A percentile compares a stretch with the other conserved stretches of the same genome.
Conservation (phyloP, 2,888 invertebrate genomes). For the Nesidiocoris tenuis region DNA sequence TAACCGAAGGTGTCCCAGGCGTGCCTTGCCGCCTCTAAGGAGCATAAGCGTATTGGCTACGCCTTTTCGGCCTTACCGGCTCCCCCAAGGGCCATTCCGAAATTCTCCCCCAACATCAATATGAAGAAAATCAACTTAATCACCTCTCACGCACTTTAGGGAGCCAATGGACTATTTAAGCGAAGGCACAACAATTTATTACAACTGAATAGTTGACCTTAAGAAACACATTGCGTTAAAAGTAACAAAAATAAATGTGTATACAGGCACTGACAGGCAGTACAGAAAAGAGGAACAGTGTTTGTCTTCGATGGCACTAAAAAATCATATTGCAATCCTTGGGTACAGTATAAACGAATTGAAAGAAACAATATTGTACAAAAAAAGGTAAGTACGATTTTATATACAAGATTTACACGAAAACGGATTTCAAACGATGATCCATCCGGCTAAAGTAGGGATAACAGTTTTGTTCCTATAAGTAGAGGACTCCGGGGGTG, state of each 20-base stretch:
- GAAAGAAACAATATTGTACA: constrained; percentile 5
- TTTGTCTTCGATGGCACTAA: background rate
- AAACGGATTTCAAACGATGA: constrained; percentile 10
- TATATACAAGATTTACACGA: constrained; percentile 22
- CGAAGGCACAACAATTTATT: no score
- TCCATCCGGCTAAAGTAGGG: constrained; percentile 14
- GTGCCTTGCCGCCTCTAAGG: no score
- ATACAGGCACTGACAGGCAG: background rate
- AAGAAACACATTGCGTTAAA: background rate
- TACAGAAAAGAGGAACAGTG: background rate
- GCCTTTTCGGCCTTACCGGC: no score
- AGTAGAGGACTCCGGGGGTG: background rate
- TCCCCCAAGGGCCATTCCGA: no score
- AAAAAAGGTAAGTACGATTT: constrained; percentile 31
- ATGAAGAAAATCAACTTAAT: no score
- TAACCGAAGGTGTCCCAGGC: no score
- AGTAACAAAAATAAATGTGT: constrained; percentile 5
- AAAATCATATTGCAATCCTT: background rate
- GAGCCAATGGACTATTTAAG: no score
- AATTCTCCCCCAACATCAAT: no score
- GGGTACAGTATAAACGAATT: background rate
- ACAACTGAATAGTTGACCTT: no score
- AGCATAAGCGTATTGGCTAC: no score
- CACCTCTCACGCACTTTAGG: no score
- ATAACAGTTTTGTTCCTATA: background rate